Percentiles rank a stretch among this genome's conserved stretches.
Conservation (phyloP, 2,113 vertebrate species). For the Hymenochirus boettgeri region DNA sequence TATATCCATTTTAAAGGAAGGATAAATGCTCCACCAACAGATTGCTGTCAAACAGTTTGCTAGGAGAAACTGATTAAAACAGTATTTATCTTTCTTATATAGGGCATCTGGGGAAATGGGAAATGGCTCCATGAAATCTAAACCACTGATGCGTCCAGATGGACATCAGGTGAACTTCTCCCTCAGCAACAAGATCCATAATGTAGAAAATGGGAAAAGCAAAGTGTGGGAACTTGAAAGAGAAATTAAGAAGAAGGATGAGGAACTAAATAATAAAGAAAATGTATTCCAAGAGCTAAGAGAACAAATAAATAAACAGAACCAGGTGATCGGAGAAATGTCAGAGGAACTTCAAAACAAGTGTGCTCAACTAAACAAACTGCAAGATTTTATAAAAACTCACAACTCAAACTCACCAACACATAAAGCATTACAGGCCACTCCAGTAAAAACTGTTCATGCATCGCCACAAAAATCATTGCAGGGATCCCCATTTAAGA, state of each 20-base stretch:
- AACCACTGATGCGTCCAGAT: constrained; percentile 66
- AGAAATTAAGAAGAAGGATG: constrained; percentile 71
- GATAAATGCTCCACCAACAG: constrained; percentile 18
- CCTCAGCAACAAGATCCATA: constrained; percentile 46
- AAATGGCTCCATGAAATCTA: constrained; percentile 80
- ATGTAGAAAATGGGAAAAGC: constrained; percentile 58
- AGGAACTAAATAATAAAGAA: constrained; percentile 67
- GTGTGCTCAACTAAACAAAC: constrained; percentile 74
- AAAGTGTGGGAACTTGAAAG: constrained; percentile 74
- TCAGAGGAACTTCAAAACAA: constrained; percentile 79
- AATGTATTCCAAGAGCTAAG: constrained; percentile 68
- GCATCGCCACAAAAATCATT: constrained; percentile 20
- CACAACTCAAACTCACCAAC: constrained; percentile 54
- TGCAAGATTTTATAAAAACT: constrained; percentile 72
- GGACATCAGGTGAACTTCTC: constrained; percentile 50
- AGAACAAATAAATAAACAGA: constrained; percentile 72
- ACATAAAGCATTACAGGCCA: constrained; percentile 9
- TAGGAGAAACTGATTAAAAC: constrained; percentile 31
- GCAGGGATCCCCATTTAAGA: constrained; percentile 58
- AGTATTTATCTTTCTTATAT: constrained; percentile 14
- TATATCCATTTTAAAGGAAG: constrained; percentile 21
- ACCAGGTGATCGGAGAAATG: constrained; percentile 67
- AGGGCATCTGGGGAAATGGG: constrained; percentile 70
- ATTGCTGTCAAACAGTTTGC: neutral
- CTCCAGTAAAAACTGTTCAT: constrained; percentile 17